Conservation (phyloP, 2,888 invertebrate genomes). For the Caenorhabditis angaria region DNA sequence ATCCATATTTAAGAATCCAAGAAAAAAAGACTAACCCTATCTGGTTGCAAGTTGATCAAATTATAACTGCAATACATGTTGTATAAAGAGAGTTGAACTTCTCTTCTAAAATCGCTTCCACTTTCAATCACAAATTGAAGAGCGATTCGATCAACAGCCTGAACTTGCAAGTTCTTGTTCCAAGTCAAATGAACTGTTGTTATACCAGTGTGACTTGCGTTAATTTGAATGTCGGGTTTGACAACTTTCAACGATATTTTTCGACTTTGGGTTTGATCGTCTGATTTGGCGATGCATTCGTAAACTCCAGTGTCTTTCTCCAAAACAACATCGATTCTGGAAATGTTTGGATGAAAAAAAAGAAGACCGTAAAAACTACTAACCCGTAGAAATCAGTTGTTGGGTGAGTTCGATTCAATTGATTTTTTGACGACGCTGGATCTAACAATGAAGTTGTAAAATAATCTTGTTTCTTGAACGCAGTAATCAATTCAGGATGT, state of each 20-base stretch:
- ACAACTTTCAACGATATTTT: constrained; percentile 30
- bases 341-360: not conserved
- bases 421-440: constrained; percentile 21
- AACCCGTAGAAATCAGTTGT: constrained; percentile 44
- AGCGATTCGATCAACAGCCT: constrained; percentile 44
- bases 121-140: constrained; percentile 35
- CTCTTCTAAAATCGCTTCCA: constrained; percentile 30
- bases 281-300: constrained; percentile 33
- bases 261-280: constrained; percentile 21
- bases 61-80: constrained; percentile 51
- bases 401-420: constrained; percentile 31
- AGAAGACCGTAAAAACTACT: not conserved
- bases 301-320: constrained; percentile 37
- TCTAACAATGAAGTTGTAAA: constrained; percentile 47
- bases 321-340: constrained; percentile 43
- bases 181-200: constrained; percentile 47
- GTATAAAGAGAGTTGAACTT: constrained; percentile 43
- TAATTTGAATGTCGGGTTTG: constrained; percentile 33
- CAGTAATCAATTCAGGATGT: constrained; percentile 17
- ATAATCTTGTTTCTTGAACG: constrained; percentile 30
- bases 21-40: constrained; percentile 21
- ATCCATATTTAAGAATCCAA: not conserved
- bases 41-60: constrained; percentile 38
- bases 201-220: constrained; percentile 27
- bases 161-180: constrained; percentile 42